Base-by-base conservation (phyloP, 1,140 invertebrate genomes). In the Eciton burchellii region DNA sequence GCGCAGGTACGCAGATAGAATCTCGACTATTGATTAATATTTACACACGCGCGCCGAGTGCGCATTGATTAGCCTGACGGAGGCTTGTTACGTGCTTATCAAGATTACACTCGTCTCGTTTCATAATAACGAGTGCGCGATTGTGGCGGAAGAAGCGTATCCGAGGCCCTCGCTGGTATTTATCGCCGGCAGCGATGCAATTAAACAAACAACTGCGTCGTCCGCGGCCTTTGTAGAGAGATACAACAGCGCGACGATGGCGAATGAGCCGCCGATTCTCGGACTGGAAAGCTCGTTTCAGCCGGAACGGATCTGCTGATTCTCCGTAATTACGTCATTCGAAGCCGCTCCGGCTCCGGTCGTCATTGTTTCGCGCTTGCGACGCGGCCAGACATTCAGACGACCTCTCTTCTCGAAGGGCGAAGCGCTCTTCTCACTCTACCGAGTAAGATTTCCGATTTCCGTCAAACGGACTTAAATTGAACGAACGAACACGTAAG, bases 91-190 rank as follows among this genome's bases (percentile, higher is more conserved):
- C 11, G 8, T 35, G n/a, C 1, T 21, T 21, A n/a, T 8, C n/a
- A 19, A 35, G 35, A 35, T 35, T 35, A 35, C 35, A 54, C 52
- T 21, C n/a, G n/a, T 19, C 4, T 54, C 6, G 19, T 9, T 21
- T 54, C 52, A 19, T 19, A 19, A 35, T 35, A 35, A 35, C 35
- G 35, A 35, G 35, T 6, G 1, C n/a, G 19, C 52, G 4, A 19
- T 54, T 54, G 52, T 54, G n/a, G n/a, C 52, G 52, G 52, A 54
- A 54, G 52, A 54, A 54, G 52, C n/a, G 52, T 19, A 16, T 9
- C 6, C 35, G 6, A 35, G 4, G 14, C 49, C 3, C 5, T 54
- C n/a, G 52, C 19, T 21, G 52, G 52, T 54, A 54, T 54, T 54
- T 54, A 54, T 19, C n/a, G 52, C n/a, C 52, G 52, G 11, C 1